These are phyloP conservation scores for Erethizon dorsatum DNA, from an alignment of 2,797 vertebrate genomes.

Conservation along the genomic window DNA sequence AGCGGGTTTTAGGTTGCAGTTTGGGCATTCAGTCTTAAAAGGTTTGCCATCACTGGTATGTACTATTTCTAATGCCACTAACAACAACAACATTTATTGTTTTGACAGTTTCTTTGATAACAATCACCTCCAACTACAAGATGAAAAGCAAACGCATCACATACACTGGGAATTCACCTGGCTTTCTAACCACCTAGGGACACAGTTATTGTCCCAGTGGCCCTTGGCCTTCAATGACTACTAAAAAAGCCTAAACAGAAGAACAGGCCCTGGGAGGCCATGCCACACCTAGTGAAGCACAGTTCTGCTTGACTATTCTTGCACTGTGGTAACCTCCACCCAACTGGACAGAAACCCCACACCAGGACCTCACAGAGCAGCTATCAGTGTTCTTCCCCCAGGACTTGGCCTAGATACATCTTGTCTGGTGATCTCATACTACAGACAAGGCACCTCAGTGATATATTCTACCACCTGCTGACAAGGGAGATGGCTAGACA, in stretches of 20 bases:
- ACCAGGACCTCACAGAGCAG: slow-evolving; percentile 64
- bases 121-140: slow-evolving; percentile 35
- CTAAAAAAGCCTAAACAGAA: slow-evolving; percentile 13
- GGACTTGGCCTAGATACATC: slow-evolving; percentile 77
- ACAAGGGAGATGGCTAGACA: background rate
- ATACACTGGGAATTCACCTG: background rate
- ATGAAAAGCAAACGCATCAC: slow-evolving; percentile 4
- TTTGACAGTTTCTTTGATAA: slow-evolving; percentile 56
- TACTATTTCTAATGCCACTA: background rate
- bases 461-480: slow-evolving; percentile 16
- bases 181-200: slow-evolving; percentile 12
- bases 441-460: slow-evolving; percentile 43
- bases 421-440: slow-evolving; percentile 73
- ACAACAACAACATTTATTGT: background rate
- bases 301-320: slow-evolving; percentile 45
- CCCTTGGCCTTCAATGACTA: background rate
- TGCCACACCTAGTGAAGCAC: background rate
- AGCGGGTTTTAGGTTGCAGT: background rate
- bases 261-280: background rate
- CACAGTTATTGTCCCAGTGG: background rate
- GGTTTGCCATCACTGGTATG: background rate
- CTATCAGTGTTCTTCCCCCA: slow-evolving; percentile 77
- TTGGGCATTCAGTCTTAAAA: background rate
- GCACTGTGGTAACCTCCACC: slow-evolving; percentile 16
- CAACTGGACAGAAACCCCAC: slow-evolving; percentile 72